phyloP scores from a whole-genome alignment of 2,888 invertebrate species.

The Phorcus lineatus region DNA sequence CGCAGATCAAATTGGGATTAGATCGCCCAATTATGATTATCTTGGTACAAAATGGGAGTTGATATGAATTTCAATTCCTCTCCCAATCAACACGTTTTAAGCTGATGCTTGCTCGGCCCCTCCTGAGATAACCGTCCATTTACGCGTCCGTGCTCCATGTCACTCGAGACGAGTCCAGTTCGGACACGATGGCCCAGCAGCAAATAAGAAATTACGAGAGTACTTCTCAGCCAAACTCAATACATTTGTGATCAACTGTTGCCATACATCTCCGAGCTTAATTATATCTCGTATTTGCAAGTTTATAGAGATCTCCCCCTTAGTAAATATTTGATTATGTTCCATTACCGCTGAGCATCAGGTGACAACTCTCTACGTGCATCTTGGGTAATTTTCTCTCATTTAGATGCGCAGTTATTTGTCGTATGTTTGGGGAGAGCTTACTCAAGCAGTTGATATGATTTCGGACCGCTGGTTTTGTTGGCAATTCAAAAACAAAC shows the following conservation, averaged over 20 bases:
- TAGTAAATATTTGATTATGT: conserved; percentile 42
- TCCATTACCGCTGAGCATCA: conserved; percentile 29
- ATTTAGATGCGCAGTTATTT: conserved; percentile 32
- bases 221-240: conserved; percentile 30
- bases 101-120: neutral
- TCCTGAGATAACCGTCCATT: conserved; percentile 34
- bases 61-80: conserved; percentile 38
- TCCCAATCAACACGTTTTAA: conserved; percentile 32
- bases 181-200: neutral
- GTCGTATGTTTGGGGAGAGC: conserved; percentile 16
- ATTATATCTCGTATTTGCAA: conserved; percentile 42
- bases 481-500: conserved; percentile 14
- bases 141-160: neutral
- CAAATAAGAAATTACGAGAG: conserved; percentile 35
- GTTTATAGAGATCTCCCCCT: conserved; percentile 37
- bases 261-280: conserved; percentile 23
- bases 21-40: conserved; percentile 39
- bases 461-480: conserved; percentile 22
- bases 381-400: conserved; percentile 34
- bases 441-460: conserved; percentile 29
- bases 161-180: neutral
- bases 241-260: conserved; percentile 37
- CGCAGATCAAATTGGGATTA: conserved; percentile 29
- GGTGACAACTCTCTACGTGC: conserved; percentile 28
- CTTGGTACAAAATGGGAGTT: conserved; percentile 31